Conservation (phyloP, 2,797 vertebrate species). For the Basileuterus tristriatus region DNA sequence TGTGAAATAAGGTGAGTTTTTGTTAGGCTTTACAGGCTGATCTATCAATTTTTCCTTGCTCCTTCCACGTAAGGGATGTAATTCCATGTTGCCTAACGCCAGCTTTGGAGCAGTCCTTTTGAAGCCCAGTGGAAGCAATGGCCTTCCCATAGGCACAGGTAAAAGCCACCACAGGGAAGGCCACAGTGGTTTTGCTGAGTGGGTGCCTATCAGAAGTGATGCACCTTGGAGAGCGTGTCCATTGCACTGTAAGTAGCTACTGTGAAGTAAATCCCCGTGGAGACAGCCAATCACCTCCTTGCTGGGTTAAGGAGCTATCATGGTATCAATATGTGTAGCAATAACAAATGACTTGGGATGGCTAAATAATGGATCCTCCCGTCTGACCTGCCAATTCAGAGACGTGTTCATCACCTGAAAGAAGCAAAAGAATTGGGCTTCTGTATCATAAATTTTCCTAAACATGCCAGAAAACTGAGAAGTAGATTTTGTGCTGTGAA, state of each 20-base stretch:
- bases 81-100: background rate
- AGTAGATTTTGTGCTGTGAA: conserved; percentile 66
- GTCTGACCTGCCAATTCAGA: conserved; percentile 56
- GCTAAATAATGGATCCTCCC: conserved; percentile 67
- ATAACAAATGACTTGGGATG: conserved; percentile 68
- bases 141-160: background rate
- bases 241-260: conserved; percentile 34
- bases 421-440: conserved; percentile 35
- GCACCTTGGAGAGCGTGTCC: conserved; percentile 18
- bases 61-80: background rate
- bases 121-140: background rate
- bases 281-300: conserved; percentile 55
- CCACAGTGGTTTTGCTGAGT: conserved; percentile 28
- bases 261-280: conserved; percentile 73
- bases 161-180: background rate
- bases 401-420: conserved; percentile 43
- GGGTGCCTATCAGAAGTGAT: background rate
- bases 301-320: conserved; percentile 58
- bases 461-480: conserved; percentile 48
- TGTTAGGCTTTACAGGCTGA: background rate
- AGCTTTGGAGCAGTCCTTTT: background rate
- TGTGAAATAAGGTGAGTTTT: background rate
- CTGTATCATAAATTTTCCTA: conserved; percentile 71
- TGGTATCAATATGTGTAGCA: conserved; percentile 69
- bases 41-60: background rate